Conservation (phyloP, 2,113 vertebrate species). For the Hucho hucho region DNA sequence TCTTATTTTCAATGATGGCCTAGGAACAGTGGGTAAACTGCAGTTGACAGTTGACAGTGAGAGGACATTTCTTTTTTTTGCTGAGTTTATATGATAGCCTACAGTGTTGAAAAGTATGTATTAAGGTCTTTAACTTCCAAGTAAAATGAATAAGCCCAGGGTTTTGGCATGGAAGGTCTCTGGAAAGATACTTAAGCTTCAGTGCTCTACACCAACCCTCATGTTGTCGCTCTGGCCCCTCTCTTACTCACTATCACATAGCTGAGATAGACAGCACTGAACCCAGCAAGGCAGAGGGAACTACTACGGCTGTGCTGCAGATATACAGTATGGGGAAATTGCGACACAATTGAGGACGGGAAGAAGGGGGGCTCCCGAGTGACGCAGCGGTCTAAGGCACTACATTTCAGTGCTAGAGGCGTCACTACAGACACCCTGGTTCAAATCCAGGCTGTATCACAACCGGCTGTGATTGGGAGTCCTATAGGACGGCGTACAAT, state of each 20-base stretch:
- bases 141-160: not conserved
- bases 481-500: too few species aligned
- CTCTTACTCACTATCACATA: not conserved
- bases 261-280: conserved; percentile 17
- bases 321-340: conserved; percentile 77
- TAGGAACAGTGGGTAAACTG: too few species aligned
- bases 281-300: conserved; percentile 66
- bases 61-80: too few species aligned
- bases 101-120: too few species aligned
- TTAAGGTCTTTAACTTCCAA: not conserved
- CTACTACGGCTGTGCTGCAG: conserved; percentile 58
- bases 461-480: too few species aligned
- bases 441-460: too few species aligned
- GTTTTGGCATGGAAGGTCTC: not conserved
- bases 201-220: not conserved
- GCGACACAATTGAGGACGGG: conserved; percentile 74
- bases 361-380: conserved; percentile 56
- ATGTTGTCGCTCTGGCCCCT: not conserved
- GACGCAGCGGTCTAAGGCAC: too few species aligned
- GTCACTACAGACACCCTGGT: too few species aligned
- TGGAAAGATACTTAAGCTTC: not conserved
- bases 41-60: too few species aligned
- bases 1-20: too few species aligned
- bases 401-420: too few species aligned
- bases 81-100: too few species aligned